A percentile compares a stretch with the other conserved stretches of the same genome.
Conservation (phyloP, 2,113 vertebrate genomes). For the Lophura nycthemera region DNA sequence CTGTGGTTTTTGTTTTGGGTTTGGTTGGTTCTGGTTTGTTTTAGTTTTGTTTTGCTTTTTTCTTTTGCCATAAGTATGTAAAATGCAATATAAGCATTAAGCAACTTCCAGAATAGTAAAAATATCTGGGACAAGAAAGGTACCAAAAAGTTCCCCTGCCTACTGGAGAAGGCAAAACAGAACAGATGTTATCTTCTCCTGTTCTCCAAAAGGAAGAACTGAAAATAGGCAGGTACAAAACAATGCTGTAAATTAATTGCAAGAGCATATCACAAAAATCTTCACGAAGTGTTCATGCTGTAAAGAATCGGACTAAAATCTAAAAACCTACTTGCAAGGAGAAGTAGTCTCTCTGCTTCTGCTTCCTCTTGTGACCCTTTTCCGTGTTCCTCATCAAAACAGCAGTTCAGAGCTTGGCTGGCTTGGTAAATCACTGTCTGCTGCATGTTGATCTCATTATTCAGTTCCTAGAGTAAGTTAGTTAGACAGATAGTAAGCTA, state of each 20-base stretch:
- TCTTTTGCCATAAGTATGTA: not conserved
- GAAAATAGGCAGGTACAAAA: not conserved
- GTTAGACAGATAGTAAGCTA: not conserved
- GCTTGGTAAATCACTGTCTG: slow-evolving; percentile 97
- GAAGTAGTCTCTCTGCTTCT: slow-evolving; percentile 92
- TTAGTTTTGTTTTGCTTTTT: too few species aligned
- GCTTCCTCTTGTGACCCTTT: slow-evolving; percentile 96
- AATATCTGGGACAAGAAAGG: not conserved
- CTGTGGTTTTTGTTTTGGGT: not conserved
- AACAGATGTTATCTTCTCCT: not conserved
- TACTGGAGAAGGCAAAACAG: not conserved
- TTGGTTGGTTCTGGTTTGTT: too few species aligned
- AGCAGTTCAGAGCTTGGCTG: slow-evolving; percentile 97
- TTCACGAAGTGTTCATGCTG: not conserved
- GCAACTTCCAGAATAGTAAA: not conserved
- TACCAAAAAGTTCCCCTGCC: not conserved
- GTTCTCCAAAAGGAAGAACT: not conserved
- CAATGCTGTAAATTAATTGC: not conserved
- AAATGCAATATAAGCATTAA: not conserved
- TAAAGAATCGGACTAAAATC: not conserved
- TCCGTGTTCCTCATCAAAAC: slow-evolving; percentile 94
- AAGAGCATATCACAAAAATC: not conserved
- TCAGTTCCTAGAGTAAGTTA: slow-evolving; percentile 76
- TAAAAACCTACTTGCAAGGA: slow-evolving; percentile 90
- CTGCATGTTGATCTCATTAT: slow-evolving; percentile 92